Base-by-base conservation (phyloP, 1,140 invertebrate species). In the Acromyrmex heyeri region DNA sequence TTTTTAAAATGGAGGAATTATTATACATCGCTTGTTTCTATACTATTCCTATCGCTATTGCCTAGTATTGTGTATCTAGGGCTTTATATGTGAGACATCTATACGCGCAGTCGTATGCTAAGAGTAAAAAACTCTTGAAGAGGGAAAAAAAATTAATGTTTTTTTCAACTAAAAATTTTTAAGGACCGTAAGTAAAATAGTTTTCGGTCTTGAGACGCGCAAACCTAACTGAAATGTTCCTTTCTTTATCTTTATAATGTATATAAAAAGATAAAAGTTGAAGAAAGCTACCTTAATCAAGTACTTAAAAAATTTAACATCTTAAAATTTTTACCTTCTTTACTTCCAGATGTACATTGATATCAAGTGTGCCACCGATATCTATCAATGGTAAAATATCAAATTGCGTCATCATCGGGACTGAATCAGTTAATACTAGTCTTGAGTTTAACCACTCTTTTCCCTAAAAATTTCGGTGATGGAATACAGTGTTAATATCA, bases 291-390 rank as follows among this genome's bases (percentile, higher is more conserved):
- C 34, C 34, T 8, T 10, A 44, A 44, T 44, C 12, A 21, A 67
- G 2, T n/a, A 10, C 18, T 18, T 1, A 14, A 21, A 34, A 65
- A 38, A n/a, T 34, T 0, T n/a, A 30, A 34, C 16, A 38, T 34
- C n/a, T 65, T 12, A 14, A 44, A 44, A 21, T 18, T 67, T 38
- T 86, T 91, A 94, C 93, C 88, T 93, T 86, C 83, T 94, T 91
- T 21, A 90, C 78, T 85, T 96, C 95, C 21, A 96, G 90, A 90
- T 94, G 93, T 78, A 95, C 88, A 48, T 91, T 92, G 79, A 96
- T 94, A 64, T 94, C 95, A 3, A 96, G 92, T 5, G 96, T 96
- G 78, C 96, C 96, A 44, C 96, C 96, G 72, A 96, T 95, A 86
- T 96, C 96, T 34, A 96, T 90, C 69, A 96, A 94, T 38, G 96